Base-by-base conservation (phyloP, 2,888 invertebrate species). In the Brachynemurus nebulosus region DNA sequence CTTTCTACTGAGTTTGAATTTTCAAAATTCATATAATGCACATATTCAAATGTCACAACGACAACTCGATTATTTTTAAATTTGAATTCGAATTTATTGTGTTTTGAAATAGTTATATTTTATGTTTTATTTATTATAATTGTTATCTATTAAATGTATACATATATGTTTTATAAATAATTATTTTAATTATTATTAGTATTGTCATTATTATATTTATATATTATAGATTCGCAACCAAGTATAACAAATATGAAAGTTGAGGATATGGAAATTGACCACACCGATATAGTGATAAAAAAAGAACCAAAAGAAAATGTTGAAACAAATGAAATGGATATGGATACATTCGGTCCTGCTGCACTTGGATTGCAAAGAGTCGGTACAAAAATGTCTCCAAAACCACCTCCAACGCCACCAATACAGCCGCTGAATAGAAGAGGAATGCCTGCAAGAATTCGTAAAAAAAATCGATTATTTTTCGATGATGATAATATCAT, bases 401-500 rank as follows among this genome's bases (percentile, higher is more conserved):
- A 78, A 55, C 80, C 81, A 11, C 71, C 76, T 55, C 71, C 73
- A 4, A 70, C 70, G 23, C 80, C 78, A 59, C 84, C 83, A 19
- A 74, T 82, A n/a, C 82, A 85, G 62, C 80, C 83, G 52, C 65
- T 89, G 2, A 89, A 89, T 60, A 80, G 86, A 2, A 72, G 89
- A 55, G 89, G 89, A 37, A 89, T 88, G 86, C 91, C 91, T 43
- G 88, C 86, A 4, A 73, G 92, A 46, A 89, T 90, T 52, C 73
- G 91, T 21, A 92, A 91, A 63, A 85, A 86, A 58, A 92, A 92
- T 62, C 76, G 80, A 23, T 70, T 90, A 44, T 91, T 91, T 61
- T 91, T 80, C 63, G 90, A 91, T 62, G 91, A 92, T 62, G 85
- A 89, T 60, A n/a, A n/a, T n/a, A 77, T 86, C 56, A 80, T 88